Evolutionary conservation across 1,140 invertebrate genomes (phyloP).

Genomic region (Teleogryllus occipitalis): DNA sequence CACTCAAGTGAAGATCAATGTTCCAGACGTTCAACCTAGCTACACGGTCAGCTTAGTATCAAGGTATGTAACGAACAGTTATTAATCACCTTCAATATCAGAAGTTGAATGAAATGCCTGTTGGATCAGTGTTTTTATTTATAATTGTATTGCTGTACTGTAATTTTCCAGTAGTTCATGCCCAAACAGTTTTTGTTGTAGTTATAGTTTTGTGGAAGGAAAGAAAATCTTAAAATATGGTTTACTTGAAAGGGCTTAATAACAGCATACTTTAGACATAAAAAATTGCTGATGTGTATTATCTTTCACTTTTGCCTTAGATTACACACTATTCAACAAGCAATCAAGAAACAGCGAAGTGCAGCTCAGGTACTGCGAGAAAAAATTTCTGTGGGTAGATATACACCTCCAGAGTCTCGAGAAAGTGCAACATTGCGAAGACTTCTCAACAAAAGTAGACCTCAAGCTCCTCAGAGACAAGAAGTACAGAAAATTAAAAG

Average conservation of each 20-base stretch:
- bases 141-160: no score
- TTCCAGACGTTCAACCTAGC: constrained; percentile 55
- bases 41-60: constrained; percentile 64
- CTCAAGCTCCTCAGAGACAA: constrained; percentile 27
- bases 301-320: constrained; percentile 31
- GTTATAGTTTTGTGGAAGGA: not conserved
- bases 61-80: no score
- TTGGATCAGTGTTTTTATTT: no score
- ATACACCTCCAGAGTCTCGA: constrained; percentile 22
- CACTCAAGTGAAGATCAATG: constrained; percentile 27
- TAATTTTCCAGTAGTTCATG: no score
- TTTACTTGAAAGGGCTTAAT: not conserved
- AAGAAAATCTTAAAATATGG: not conserved
- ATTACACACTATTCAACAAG: constrained; percentile 46
- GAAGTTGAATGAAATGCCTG: no score
- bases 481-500: constrained; percentile 31
- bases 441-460: constrained; percentile 25
- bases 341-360: constrained; percentile 46
- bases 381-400: constrained; percentile 39
- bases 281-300: not conserved
- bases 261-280: not conserved
- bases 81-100: no score
- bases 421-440: constrained; percentile 28
- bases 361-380: constrained; percentile 44
- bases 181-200: no score